A percentile compares a stretch with the other conserved stretches of the same genome.
Evolutionary conservation across 2,797 vertebrate genomes (phyloP).

Genomic region (Sebastes oblongus): DNA sequence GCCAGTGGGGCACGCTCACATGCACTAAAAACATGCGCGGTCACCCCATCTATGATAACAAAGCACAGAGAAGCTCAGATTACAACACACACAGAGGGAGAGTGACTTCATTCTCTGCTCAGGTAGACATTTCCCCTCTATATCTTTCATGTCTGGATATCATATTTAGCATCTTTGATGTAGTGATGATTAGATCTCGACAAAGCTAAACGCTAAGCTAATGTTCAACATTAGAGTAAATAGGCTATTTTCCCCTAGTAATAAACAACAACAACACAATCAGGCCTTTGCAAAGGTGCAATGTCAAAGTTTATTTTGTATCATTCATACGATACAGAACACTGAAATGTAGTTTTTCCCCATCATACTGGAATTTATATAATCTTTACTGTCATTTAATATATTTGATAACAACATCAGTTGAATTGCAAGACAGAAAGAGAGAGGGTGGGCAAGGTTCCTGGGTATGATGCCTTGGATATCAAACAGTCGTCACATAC

Average conservation of each 20-base stretch:
- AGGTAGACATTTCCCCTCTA: no score
- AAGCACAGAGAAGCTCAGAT: no score
- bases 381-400: slow-evolving; percentile 77
- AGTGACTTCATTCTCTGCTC: no score
- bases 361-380: slow-evolving; percentile 79
- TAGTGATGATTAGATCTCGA: not conserved
- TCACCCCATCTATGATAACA: no score
- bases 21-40: no score
- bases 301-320: slow-evolving; percentile 85
- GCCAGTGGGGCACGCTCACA: no score
- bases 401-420: slow-evolving; percentile 79
- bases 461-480: slow-evolving; percentile 41
- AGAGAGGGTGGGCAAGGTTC: slow-evolving; percentile 45
- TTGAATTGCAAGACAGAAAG: slow-evolving; percentile 67
- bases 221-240: not conserved
- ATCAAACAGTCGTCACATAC: slow-evolving; percentile 47
- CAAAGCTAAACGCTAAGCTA: not conserved
- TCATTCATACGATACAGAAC: slow-evolving; percentile 83
- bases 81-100: no score
- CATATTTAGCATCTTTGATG: not conserved
- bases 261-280: slow-evolving; percentile 19
- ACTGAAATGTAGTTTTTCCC: slow-evolving; percentile 77
- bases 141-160: no score
- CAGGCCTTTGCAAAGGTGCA: slow-evolving; percentile 72
- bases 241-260: no score